Evolutionary conservation across 2,888 invertebrate genomes (phyloP), one percentile per base, ranked within the genome.

Genomic region (Leptinotarsa haldemani): DNA sequence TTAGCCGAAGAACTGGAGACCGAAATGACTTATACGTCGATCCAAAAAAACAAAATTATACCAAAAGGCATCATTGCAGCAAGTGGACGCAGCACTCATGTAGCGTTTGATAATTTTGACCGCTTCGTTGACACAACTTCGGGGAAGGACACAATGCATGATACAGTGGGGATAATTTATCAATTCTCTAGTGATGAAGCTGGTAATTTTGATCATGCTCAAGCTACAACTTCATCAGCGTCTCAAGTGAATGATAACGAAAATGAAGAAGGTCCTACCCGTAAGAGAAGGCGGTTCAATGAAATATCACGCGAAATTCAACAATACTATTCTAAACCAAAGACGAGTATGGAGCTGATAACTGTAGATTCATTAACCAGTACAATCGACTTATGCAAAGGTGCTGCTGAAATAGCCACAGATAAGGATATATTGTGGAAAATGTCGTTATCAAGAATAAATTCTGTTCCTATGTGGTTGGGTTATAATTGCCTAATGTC

Each of bases 1-100:
- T 71, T 82, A 61, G 79, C 79, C 56, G 83, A 85, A 81, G 84
- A 85, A 80, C 68, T 85, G 18, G 84, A 83, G 81, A 81, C 82
- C 4, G 80, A 82, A 73, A 75, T 80, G 71, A 80, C 81, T 2
- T 81, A 79, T 61, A 48, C 70, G 15, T 68, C 79, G 16, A 30
- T 72, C 22, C 48, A 79, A 70, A 66, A 78, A 52, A 74, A 64
- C 65, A 65, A 73, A 15, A 63, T 84, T 30, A 80, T 83, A 80
- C 83, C 83, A 63, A 46, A 71, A 30, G 83, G 82, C n/a, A 82
- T 84, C 67, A 71, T 16, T 58, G 71, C 70, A 79, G 71, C 74
- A 66, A 71, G 77, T 77, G 76, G 75, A 65, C 73, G 7, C 40
- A 25, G 79, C 65, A 84, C 81, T 16, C 83, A 82, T 69, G 81